Percentiles rank a stretch among this genome's conserved stretches.
These are phyloP conservation scores for Bembecia ichneumoniformis DNA, from an alignment of 2,888 invertebrate species.

Conservation along the genomic window DNA sequence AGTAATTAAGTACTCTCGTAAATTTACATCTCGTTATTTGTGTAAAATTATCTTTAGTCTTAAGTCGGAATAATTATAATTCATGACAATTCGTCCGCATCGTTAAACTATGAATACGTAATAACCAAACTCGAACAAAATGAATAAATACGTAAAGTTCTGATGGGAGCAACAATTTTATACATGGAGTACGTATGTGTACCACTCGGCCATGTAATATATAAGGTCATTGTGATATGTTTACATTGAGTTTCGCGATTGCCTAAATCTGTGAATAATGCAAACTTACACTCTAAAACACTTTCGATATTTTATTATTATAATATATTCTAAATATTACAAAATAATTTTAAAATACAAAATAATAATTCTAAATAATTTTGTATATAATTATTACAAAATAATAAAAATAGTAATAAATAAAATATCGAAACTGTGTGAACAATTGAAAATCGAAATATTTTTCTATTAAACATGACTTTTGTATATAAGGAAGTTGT, in stretches of 20 bases:
- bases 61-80: slow-evolving; percentile 27
- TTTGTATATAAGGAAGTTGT: slow-evolving; percentile 43
- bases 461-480: slow-evolving; percentile 41
- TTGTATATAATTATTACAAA: too few species aligned
- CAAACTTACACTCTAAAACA: slow-evolving; percentile 16
- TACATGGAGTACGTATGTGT: neutral
- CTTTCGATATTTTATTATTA: too few species aligned
- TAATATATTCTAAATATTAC: too few species aligned
- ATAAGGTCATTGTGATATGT: slow-evolving; percentile 48
- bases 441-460: neutral
- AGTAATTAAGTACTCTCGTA: too few species aligned
- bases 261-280: slow-evolving; percentile 33
- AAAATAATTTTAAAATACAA: too few species aligned
- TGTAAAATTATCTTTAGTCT: slow-evolving; percentile 44
- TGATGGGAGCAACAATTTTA: neutral
- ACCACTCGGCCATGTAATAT: slow-evolving; percentile 21
- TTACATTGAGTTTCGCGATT: slow-evolving; percentile 27
- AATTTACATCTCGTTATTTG: slow-evolving; percentile 25
- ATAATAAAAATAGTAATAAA: neutral
- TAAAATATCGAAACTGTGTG: neutral
- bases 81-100: slow-evolving; percentile 56
- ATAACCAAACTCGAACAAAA: slow-evolving; percentile 42
- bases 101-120: slow-evolving; percentile 42
- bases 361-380: too few species aligned
- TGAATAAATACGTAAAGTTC: slow-evolving; percentile 4